Percentiles rank a stretch among this genome's conserved stretches.
phyloP scores from a whole-genome alignment of 35 echinoderm and acorn worm species.

The Heliocidaris tuberculata region DNA sequence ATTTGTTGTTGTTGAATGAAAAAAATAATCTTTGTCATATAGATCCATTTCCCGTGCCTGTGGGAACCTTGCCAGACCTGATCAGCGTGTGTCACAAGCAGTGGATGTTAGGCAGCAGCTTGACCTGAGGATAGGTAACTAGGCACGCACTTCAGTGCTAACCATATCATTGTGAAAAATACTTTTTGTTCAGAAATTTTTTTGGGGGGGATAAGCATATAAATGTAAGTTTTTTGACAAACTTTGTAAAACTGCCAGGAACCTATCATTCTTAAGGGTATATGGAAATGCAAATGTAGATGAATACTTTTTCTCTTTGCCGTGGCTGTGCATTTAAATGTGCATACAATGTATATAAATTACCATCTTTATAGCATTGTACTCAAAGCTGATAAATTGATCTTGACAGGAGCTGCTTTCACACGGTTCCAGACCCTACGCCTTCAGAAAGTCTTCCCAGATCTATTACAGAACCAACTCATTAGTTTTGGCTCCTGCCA shows the following conservation, averaged over 20 bases:
- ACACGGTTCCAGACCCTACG: slow-evolving; percentile 93
- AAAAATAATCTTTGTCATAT: not conserved
- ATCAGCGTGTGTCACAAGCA: slow-evolving; percentile 72
- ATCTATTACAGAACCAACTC: slow-evolving; percentile 67
- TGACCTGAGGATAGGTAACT: slow-evolving; percentile 85
- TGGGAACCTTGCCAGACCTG: slow-evolving; percentile 65
- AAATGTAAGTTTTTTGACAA: no score
- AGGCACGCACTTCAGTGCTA: not conserved
- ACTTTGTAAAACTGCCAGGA: no score
- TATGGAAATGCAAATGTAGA: not conserved
- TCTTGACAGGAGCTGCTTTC: slow-evolving; percentile 74
- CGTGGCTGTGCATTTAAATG: not conserved
- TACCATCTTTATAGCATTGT: not conserved
- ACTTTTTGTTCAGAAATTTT: no score
- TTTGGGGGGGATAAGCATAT: no score
- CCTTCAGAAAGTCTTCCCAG: slow-evolving; percentile 85
- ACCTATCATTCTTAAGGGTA: no score
- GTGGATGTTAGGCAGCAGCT: slow-evolving; percentile 96
- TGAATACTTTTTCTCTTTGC: not conserved
- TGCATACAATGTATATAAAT: not conserved
- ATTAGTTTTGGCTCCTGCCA: slow-evolving; percentile 98
- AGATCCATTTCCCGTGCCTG: slow-evolving; percentile 89
- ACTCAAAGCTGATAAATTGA: not conserved
- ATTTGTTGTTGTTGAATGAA: not conserved
- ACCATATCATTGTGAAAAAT: not conserved